Base-by-base conservation (phyloP, 2,113 vertebrate genomes). In the Albula goreensis region DNA sequence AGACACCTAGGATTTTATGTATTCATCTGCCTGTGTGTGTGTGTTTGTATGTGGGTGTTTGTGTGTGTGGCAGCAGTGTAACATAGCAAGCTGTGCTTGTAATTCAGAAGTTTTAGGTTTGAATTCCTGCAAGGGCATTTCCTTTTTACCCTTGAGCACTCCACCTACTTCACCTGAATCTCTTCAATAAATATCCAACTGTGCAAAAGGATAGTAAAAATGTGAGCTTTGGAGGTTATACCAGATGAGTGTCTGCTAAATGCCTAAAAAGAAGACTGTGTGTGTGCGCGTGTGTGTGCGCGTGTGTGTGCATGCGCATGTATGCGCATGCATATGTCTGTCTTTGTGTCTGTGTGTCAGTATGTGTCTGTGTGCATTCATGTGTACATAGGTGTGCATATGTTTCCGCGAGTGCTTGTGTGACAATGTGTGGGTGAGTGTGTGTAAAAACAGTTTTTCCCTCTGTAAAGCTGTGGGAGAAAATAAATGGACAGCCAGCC, bases 1-100 rank as follows among this genome's bases (percentile, higher is more conserved):
- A 77, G 10, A n/a, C 12, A 3, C 57, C 12, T 60, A 12, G 57
- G 57, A 60, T 12, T 60, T 11, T 15, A 60, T 56, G 83, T 77
- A 19, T 51, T 19, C 22, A 63, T 84, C 63, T 74, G 66, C 48
- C 10, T 77, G n/a, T 78, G 83, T 84, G n/a, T 78, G 70, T 50
- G 25, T 84, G 63, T 52, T 48, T 77, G 48, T 51, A 5, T 0
- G 63, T 11, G n/a, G 6, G 9, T 50, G 2, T 31, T n/a, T 31
- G 19, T 31, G 70, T 11, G 25, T 10, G 70, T 60, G 56, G 11
- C 11, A 13, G 56, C 2, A 15, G 25, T 19, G 70, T 77, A 77
- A 77, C 9, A 25, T 31, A 19, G 4, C 2, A 4, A 25, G 22
- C 9, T 31, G 13, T 77, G 25, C 25, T 4, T 31, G 13, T 25